phyloP scores from a whole-genome alignment of 2,888 invertebrate species.

The Cataglyphis altisquamis region DNA sequence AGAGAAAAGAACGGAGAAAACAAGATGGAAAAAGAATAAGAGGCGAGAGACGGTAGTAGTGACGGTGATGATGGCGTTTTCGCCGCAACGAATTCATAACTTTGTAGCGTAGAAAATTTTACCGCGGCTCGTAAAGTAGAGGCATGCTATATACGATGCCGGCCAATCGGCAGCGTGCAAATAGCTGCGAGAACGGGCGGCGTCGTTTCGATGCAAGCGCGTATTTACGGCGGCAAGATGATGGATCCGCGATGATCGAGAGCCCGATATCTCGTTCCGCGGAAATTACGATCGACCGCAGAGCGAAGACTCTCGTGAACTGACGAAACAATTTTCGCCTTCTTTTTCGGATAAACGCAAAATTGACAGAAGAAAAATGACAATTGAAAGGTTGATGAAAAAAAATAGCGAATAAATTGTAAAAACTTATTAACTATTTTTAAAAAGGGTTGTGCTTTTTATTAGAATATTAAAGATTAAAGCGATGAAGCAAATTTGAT shows the following conservation, averaged over 20 bases:
- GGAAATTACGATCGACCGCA: conserved; percentile 58
- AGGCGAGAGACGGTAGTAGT: conserved; percentile 39
- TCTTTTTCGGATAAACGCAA: conserved; percentile 9
- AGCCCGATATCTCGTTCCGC: conserved; percentile 35
- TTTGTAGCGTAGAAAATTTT: conserved; percentile 78
- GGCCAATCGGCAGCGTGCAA: conserved; percentile 70
- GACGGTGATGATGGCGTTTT: conserved; percentile 31
- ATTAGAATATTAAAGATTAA: not conserved
- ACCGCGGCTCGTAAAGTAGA: conserved; percentile 75
- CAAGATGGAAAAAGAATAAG: conserved; percentile 55
- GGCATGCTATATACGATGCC: conserved; percentile 58
- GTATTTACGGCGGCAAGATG: conserved; percentile 52
- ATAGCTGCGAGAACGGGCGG: conserved; percentile 56
- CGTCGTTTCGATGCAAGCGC: conserved; percentile 54
- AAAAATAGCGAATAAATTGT: not conserved
- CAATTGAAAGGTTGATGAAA: not conserved
- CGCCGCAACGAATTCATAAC: conserved; percentile 77
- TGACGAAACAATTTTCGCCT: conserved; percentile 63
- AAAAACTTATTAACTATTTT: not conserved
- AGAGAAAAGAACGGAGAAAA: not conserved
- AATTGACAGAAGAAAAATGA: not conserved
- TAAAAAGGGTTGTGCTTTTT: not conserved
- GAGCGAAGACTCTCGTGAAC: conserved; percentile 45
- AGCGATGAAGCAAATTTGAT: not conserved
- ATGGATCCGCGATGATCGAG: conserved; percentile 62